Evolutionary conservation across 1,140 invertebrate genomes (phyloP).

Genomic region (Elymnias hypermnestra): DNA sequence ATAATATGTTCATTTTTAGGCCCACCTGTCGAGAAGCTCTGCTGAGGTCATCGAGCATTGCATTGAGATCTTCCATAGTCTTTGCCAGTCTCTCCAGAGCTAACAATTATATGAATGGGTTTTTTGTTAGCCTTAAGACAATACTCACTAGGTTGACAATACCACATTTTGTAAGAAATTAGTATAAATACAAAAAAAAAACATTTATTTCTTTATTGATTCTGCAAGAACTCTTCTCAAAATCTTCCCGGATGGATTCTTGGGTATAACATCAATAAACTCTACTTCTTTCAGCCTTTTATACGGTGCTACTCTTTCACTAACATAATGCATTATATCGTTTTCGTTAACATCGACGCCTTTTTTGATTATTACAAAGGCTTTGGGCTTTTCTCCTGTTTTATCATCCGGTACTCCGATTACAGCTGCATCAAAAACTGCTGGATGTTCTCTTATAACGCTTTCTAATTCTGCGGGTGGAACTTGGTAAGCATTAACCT

Average conservation of each 20-base stretch:
- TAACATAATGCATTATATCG: slow-evolving; percentile 78
- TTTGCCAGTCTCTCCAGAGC: no score
- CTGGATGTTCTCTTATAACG: slow-evolving; percentile 84
- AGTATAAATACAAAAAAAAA: no score
- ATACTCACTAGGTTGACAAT: no score
- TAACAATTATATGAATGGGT: no score
- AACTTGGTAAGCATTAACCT: slow-evolving; percentile 84
- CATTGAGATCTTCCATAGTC: no score
- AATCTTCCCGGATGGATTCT: slow-evolving; percentile 86
- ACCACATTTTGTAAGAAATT: no score
- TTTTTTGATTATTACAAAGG: slow-evolving; percentile 78
- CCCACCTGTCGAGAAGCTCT: no score
- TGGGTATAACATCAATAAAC: slow-evolving; percentile 83
- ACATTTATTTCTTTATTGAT: no score
- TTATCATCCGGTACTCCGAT: slow-evolving; percentile 89
- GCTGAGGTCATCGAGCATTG: no score
- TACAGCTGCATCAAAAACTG: slow-evolving; percentile 87
- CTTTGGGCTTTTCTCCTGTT: no score
- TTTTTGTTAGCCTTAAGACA: no score
- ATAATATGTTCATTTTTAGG: no score
- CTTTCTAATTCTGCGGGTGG: slow-evolving; percentile 93
- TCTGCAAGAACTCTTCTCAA: slow-evolving; percentile 66
- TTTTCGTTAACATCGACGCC: slow-evolving; percentile 48
- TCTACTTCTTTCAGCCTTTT: slow-evolving; percentile 82
- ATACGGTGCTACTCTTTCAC: slow-evolving; percentile 80